phyloP scores from a whole-genome alignment of 2,888 invertebrate genomes.

The Chrysolina haemoptera region DNA sequence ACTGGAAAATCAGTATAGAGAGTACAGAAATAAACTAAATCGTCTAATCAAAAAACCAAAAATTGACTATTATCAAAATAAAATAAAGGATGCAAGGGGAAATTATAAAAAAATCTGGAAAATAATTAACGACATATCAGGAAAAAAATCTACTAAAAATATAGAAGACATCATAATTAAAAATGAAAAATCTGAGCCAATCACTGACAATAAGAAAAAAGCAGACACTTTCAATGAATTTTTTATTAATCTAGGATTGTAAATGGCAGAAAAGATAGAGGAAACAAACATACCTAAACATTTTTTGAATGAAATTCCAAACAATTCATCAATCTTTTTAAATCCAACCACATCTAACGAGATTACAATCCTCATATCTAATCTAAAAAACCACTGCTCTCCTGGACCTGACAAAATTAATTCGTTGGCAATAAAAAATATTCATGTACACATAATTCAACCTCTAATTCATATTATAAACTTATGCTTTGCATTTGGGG shows the following conservation, averaged over 20 bases:
- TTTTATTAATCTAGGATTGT: not conserved
- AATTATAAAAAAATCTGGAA: constrained; percentile 25
- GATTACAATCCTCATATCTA: constrained; percentile 24
- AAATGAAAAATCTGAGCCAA: constrained; percentile 7
- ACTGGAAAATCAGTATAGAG: constrained; percentile 25
- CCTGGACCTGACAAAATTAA: constrained; percentile 6
- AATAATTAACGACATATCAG: constrained; percentile 21
- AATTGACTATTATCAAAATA: constrained; percentile 17
- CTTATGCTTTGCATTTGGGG: not conserved
- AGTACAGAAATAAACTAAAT: constrained; percentile 23
- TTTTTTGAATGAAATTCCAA: constrained; percentile 7
- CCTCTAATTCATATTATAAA: not conserved
- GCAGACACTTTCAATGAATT: constrained; percentile 17
- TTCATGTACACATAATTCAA: not conserved
- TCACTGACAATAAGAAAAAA: not conserved
- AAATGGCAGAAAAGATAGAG: constrained; percentile 7
- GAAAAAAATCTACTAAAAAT: constrained; percentile 10
- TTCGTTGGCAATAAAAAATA: not conserved
- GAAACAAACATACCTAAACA: constrained; percentile 14
- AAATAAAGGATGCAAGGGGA: constrained; percentile 22
- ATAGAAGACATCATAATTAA: constrained; percentile 21
- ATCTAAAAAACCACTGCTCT: constrained; percentile 7
- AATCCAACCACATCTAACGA: constrained; percentile 16
- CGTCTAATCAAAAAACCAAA: constrained; percentile 24
- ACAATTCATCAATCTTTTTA: constrained; percentile 8